A percentile compares a stretch with the other conserved stretches of the same genome.
Evolutionary conservation across 2,113 vertebrate species (phyloP).

Genomic region (Thymallus thymallus): DNA sequence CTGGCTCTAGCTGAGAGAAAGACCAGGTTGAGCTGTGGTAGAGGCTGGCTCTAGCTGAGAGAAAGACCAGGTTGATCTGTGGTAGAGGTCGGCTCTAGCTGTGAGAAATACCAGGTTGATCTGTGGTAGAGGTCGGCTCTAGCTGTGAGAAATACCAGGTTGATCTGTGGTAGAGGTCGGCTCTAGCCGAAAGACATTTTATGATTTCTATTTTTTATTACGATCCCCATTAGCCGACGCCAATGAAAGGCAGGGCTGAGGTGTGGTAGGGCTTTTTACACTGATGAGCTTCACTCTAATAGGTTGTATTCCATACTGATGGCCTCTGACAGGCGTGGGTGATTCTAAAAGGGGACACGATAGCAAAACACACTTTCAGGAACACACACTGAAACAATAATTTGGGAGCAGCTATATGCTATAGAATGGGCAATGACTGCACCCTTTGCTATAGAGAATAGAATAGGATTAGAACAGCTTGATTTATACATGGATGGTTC

Average conservation of each 20-base stretch:
- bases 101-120: too few species aligned
- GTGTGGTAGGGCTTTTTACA: slow-evolving; percentile 3
- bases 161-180: too few species aligned
- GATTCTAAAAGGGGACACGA: slow-evolving; percentile 6
- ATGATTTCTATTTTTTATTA: too few species aligned
- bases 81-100: too few species aligned
- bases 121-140: too few species aligned
- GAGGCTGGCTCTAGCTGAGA: background rate
- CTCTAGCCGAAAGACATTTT: too few species aligned
- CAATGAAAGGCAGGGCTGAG: too few species aligned
- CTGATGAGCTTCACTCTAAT: slow-evolving; percentile 18
- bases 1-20: background rate
- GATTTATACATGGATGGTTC: slow-evolving; percentile 45
- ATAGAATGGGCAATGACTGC: background rate
- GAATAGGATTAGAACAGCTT: slow-evolving; percentile 33
- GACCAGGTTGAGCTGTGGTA: background rate
- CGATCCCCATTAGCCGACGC: too few species aligned
- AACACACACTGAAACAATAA: slow-evolving; percentile 23
- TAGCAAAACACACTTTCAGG: background rate
- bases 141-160: too few species aligned
- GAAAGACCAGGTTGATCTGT: background rate
- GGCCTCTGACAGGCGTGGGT: slow-evolving; percentile 1
- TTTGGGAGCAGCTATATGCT: slow-evolving; percentile 15
- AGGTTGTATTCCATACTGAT: slow-evolving; percentile 12
- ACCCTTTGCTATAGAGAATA: background rate